phyloP scores from a whole-genome alignment of 64 coral and sea anemone species.

The Montipora sp. region DNA sequence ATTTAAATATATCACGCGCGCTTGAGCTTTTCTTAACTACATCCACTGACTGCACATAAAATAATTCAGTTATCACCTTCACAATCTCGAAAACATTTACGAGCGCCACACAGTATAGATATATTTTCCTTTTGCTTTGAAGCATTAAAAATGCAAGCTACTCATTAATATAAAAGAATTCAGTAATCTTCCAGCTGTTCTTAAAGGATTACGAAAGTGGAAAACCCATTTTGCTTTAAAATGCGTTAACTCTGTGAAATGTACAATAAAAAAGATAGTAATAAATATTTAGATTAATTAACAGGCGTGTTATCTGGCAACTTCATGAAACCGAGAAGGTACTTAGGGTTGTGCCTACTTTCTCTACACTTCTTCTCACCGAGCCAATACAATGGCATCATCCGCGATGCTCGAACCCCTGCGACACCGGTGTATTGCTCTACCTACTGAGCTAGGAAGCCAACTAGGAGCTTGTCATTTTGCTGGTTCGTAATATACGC shows the following conservation, averaged over 20 bases:
- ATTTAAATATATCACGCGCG: background rate
- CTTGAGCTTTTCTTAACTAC: conserved; percentile 1
- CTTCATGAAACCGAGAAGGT: background rate
- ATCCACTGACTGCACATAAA: conserved; percentile 21
- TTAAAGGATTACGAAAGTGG: conserved; percentile 8
- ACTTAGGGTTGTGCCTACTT: background rate
- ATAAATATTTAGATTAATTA: background rate
- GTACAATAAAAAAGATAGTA: conserved; percentile 5
- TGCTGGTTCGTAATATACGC: background rate
- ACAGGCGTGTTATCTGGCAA: background rate
- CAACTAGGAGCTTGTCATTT: background rate
- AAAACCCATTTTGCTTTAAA: background rate
- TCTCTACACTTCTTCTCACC: background rate
- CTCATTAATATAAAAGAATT: background rate
- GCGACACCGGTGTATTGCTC: background rate
- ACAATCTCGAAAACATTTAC: background rate
- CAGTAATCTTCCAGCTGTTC: background rate
- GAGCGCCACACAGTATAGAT: conserved; percentile 1
- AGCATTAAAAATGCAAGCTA: conserved; percentile 9
- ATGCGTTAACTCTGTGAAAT: background rate
- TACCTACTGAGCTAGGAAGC: background rate
- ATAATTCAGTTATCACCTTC: background rate
- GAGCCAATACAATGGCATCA: background rate
- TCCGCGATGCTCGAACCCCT: background rate
- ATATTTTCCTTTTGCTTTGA: conserved; percentile 14